Conservation (phyloP, 1,140 invertebrate genomes). For the Drosophila gunungcola region DNA sequence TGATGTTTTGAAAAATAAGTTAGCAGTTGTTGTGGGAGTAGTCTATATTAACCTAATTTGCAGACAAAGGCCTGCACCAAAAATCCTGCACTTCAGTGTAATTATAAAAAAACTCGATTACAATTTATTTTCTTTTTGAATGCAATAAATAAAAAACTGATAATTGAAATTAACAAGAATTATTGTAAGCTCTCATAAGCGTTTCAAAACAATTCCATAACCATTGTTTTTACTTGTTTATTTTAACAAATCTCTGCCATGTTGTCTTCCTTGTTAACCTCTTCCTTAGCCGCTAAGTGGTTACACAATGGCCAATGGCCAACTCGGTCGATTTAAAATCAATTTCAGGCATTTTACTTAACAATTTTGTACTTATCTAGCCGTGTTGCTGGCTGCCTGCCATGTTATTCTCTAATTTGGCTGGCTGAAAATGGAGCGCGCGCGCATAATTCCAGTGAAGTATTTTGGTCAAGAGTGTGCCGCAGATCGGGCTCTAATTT, state of each 20-base stretch:
- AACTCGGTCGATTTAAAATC: slow-evolving; percentile 57
- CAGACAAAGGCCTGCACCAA: no score
- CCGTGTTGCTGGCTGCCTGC: slow-evolving; percentile 26
- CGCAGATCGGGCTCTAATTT: slow-evolving; percentile 21
- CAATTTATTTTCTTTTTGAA: no score
- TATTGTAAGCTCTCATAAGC: background rate
- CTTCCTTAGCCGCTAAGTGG: slow-evolving; percentile 12
- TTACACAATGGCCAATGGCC: slow-evolving; percentile 52
- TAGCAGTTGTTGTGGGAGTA: no score
- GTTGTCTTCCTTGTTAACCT: background rate
- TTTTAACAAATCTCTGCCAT: background rate
- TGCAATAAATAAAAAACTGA: no score
- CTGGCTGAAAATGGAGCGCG: slow-evolving; percentile 57
- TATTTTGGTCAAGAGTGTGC: slow-evolving; percentile 44
- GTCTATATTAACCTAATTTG: no score
- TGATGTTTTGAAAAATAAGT: no score
- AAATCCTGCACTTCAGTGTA: no score
- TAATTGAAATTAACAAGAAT: no score
- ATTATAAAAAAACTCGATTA: no score
- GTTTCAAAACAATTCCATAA: background rate
- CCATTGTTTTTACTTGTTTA: background rate
- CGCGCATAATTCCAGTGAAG: slow-evolving; percentile 46
- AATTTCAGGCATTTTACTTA: slow-evolving; percentile 65
- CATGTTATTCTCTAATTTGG: slow-evolving; percentile 71
- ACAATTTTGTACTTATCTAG: slow-evolving; percentile 44